Base-by-base conservation (phyloP, 2,888 invertebrate genomes). In the Stenodera caucasica region DNA sequence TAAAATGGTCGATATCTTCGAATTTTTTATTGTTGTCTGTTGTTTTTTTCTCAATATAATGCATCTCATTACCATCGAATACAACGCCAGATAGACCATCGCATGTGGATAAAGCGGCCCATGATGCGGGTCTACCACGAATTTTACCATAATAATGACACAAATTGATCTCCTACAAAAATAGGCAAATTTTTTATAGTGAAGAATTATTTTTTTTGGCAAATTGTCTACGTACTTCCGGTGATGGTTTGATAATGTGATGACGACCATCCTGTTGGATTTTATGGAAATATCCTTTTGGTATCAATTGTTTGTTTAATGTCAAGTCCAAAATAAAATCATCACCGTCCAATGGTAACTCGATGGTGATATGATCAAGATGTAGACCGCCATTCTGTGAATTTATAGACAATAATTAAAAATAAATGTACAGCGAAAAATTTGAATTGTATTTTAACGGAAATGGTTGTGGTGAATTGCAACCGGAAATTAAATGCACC, bases 91-190 rank as follows among this genome's bases (percentile, higher is more conserved):
- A 86, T 40, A 88, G 80, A 63, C 82, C 81, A 55, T 84, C 81
- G 77, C 95, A 95, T 4, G 94, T 94, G 53, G 95, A 94, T 53
- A 95, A 77, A 0, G 94, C 94, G 56, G 87, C 94, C 88, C 90
- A 90, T 3, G 95, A 94, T 58, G 84, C 82, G 1, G 85, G 82
- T 67, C 84, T 83, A 60, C 86, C 88, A 64, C 90, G 83, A 57
- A 95, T 85, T 65, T 83, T 85, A 59, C 95, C 95, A 72, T 86
- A 84, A 76, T 92, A 92, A 76, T 92, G 90, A 77, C 92, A 92
- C 71, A 89, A 77, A 71, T 89, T 86, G 60, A 88, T 76, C 72
- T 90, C 90, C 90, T 91, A 82, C n/a, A 58, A 71, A 65, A 57
- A 59, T 29, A n/a, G 14, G 5, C 49, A 32, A 53, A 51, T 52